Evolutionary conservation across 1,140 invertebrate genomes (phyloP), one percentile per base, ranked within the genome.

Genomic region (Sitophilus oryzae): DNA sequence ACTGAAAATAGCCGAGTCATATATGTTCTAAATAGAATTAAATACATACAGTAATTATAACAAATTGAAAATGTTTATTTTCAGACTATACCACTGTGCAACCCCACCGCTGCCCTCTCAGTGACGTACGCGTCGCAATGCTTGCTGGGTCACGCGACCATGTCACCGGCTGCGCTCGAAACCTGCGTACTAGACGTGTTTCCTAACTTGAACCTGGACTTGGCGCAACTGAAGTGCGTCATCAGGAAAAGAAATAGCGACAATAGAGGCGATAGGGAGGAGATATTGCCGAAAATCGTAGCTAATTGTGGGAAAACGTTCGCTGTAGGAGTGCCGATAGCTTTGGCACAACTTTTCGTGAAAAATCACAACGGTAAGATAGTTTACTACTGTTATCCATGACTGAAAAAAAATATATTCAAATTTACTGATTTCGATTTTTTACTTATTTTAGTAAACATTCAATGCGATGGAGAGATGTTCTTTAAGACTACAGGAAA

Each of bases 401-500:
- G 23, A 22, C 25, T 8, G 18, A 21, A 21, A 15, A 21, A 18
- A 21, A 18, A 1, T 23, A 10, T 21, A 3, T 19, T 40, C 11
- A 38, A 20, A 2, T 11, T 4, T 10, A 8, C 38, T 2, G 10
- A 41, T 2, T 41, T 2, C n/a, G 2, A n/a, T n/a, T n/a, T n/a
- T n/a, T n/a, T n/a, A n/a, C n/a, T n/a, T 34, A 35, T 53, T 59
- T 44, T 53, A 84, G 83, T 77, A 63, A 78, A 76, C 40, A 77
- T 82, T 56, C 79, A 83, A 63, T 82, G 84, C 63, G 82, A 83
- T 41, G 78, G 83, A 8, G 82, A 82, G 68, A 80, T 82, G 47
- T 84, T 84, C 66, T 82, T 86, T 60, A 80, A 79, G 63, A 82
- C 80, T 6, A 65, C 85, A 62, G 80, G 82, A 45, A 79, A 84